Evolutionary conservation across 2,113 vertebrate species (phyloP).

Genomic region (Dendrocopos noguchii): DNA sequence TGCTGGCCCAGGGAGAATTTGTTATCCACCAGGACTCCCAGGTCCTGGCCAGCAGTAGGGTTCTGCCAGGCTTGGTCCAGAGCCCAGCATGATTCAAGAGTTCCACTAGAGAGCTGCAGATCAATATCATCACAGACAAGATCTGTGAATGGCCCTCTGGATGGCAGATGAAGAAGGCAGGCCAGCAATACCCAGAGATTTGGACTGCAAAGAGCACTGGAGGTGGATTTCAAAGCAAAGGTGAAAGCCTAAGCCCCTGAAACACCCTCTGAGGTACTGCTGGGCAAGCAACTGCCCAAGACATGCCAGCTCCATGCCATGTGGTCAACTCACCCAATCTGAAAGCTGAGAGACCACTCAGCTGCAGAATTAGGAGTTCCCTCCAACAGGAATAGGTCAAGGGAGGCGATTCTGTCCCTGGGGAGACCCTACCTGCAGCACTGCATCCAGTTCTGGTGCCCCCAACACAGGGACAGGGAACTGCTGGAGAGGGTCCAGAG

Average conservation of each 20-base stretch:
- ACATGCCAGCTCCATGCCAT: rapidly evolving
- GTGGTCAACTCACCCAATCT: neutral
- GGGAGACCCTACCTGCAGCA: too few species aligned
- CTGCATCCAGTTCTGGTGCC: too few species aligned
- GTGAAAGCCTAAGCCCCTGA: neutral
- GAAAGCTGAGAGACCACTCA: neutral
- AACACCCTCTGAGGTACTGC: neutral
- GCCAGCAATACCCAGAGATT: rapidly evolving
- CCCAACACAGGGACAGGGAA: too few species aligned
- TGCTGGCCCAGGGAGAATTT: too few species aligned
- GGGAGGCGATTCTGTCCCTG: too few species aligned
- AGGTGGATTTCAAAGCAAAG: neutral
- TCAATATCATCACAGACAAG: neutral
- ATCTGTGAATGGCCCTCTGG: neutral
- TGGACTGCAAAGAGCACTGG: neutral
- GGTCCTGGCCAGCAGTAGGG: neutral
- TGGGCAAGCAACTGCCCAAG: neutral
- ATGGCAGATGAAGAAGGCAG: neutral
- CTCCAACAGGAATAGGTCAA: neutral
- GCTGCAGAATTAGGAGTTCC: neutral
- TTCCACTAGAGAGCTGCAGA: neutral
- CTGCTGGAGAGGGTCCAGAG: too few species aligned
- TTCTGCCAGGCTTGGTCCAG: neutral
- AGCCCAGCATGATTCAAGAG: rapidly evolving
- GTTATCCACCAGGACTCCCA: too few species aligned